Percentiles rank a stretch among this genome's conserved stretches.
Evolutionary conservation across 2,797 vertebrate species (phyloP).

Genomic region (Rhinogobio ventralis): DNA sequence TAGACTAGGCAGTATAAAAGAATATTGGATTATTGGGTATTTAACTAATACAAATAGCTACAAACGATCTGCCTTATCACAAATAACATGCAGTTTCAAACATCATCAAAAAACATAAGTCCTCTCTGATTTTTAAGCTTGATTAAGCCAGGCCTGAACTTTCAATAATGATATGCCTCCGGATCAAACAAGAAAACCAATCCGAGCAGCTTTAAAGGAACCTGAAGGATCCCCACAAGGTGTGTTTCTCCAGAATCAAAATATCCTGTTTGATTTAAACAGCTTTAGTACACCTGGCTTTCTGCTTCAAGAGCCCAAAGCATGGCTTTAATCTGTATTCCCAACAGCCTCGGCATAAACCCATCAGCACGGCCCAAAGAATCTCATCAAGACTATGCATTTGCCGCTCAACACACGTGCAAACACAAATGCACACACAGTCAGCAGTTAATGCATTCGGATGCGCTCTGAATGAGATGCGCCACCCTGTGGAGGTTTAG

Average conservation of each 20-base stretch:
- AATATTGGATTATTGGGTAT: no score
- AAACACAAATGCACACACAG: neutral
- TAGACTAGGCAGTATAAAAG: no score
- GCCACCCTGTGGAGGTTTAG: constrained; percentile 49
- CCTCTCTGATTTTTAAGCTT: neutral
- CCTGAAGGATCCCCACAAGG: constrained; percentile 17
- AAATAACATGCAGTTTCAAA: neutral
- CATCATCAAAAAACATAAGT: neutral
- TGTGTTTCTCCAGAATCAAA: constrained; percentile 36
- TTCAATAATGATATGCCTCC: constrained; percentile 22
- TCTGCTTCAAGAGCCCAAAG: constrained; percentile 47
- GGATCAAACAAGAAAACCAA: constrained; percentile 35
- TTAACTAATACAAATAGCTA: neutral
- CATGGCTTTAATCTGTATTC: constrained; percentile 53
- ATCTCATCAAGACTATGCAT: constrained; percentile 42
- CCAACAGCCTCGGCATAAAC: constrained; percentile 27
- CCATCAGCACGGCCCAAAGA: constrained; percentile 45
- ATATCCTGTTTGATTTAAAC: constrained; percentile 53
- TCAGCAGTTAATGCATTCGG: neutral
- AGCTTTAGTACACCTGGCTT: constrained; percentile 55
- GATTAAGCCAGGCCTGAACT: neutral
- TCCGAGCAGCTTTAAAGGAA: constrained; percentile 37
- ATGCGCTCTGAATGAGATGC: neutral
- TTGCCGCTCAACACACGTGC: constrained; percentile 3
- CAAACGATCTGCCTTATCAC: neutral